Evolutionary conservation across 2,797 vertebrate genomes (phyloP), one percentile per base, ranked within the genome.

Genomic region (Sphenopsis melanotis): DNA sequence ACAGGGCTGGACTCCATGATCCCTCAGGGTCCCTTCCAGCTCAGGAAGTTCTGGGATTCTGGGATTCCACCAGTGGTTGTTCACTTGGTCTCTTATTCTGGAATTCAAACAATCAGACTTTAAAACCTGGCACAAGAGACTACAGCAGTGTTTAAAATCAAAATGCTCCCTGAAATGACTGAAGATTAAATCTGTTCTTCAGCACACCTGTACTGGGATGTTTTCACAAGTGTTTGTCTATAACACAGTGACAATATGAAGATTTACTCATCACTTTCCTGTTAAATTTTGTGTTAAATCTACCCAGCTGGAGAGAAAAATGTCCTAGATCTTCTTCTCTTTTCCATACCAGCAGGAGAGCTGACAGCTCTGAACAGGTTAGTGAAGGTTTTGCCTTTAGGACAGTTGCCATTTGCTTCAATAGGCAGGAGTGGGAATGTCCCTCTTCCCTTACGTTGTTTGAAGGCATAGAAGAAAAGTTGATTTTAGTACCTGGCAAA

Each of bases 391-490:
- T 60, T 64, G 34, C 27, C 22, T 63, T n/a, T 17, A 49, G 49
- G 47, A 23, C 22, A 32, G 41, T 4, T 84, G 63, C n/a, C 19
- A 42, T n/a, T 79, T 55, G 8, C 59, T 82, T 65, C 70, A 72
- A 11, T 0, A 34, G 36, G 11, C 57, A 69, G 20, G 30, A 63
- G 15, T 11, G 32, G 80, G 53, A 70, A 65, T 7, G 39, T n/a
- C 23, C 41, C 53, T 93, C 50, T 68, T 41, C n/a, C 39, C 36
- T 84, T n/a, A n/a, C 0, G 0, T 9, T 34, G 36, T 23, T 34
- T 56, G 69, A 75, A 75, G 39, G 23, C 13, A 0, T 0, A 34
- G 52, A 56, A 71, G 57, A 71, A 50, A 71, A 57, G 26, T 18
- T 26, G 47, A 15, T 60, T 46, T 53, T 47, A 39, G 44, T 26